Evolutionary conservation across 1,140 invertebrate genomes (phyloP).

Genomic region (Nylanderia fulva): DNA sequence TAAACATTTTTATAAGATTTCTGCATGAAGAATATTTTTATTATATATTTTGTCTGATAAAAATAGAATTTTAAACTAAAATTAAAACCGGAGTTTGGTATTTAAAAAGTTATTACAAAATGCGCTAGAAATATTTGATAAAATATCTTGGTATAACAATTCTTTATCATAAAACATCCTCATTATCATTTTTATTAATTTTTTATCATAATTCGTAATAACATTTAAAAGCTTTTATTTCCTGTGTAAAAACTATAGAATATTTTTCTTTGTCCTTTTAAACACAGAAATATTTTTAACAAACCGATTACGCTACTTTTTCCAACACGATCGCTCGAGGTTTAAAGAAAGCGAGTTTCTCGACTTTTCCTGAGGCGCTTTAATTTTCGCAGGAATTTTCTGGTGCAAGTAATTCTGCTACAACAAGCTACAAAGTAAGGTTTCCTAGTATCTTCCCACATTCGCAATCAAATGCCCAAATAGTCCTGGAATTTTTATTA

Average conservation of each 20-base stretch:
- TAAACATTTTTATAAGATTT: not conserved
- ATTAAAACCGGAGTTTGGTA: not conserved
- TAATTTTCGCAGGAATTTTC: conserved; percentile 54
- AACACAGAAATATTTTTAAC: conserved; percentile 2
- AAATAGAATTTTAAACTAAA: not conserved
- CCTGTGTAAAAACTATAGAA: not conserved
- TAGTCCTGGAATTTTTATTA: conserved; percentile 48
- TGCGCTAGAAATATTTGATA: not conserved
- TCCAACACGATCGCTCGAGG: not conserved
- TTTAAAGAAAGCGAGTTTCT: not conserved
- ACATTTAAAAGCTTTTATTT: not conserved
- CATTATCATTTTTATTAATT: not conserved
- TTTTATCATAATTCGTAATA: conserved; percentile 8
- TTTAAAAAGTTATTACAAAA: not conserved
- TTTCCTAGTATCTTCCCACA: conserved; percentile 30
- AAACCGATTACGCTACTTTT: not conserved
- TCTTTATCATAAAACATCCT: not conserved
- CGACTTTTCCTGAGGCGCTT: conserved; percentile 19
- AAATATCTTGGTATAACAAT: not conserved
- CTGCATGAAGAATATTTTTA: not conserved
- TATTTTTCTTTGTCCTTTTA: not conserved
- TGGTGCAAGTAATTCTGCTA: conserved; percentile 39
- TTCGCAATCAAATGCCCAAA: conserved; percentile 38
- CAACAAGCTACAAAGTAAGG: conserved; percentile 17
- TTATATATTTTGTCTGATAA: not conserved